phyloP scores from a whole-genome alignment of 2,113 vertebrate genomes.

The Zingel zingel region DNA sequence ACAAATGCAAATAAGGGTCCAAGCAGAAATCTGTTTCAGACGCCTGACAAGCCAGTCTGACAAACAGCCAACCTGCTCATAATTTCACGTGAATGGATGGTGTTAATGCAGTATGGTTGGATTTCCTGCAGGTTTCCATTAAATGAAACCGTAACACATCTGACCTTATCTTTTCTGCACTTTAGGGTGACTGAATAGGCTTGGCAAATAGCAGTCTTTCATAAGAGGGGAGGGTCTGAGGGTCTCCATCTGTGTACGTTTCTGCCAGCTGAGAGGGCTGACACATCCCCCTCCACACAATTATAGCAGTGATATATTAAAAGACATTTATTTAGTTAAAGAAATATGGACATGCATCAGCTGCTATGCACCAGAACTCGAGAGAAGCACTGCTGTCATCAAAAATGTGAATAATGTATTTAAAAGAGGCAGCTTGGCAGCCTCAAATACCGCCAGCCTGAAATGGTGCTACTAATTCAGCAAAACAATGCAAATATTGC shows the following conservation, averaged over 20 bases:
- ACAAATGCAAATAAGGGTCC: conserved; percentile 23
- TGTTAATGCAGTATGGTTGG: conserved; percentile 27
- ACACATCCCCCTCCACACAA: conserved; percentile 1
- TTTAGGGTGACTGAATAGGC: conserved; percentile 35
- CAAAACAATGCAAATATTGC: conserved; percentile 54
- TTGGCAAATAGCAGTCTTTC: conserved; percentile 43
- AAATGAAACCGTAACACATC: conserved; percentile 46
- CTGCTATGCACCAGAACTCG: background rate
- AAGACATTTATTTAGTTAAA: conserved; percentile 30
- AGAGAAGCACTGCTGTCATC: conserved; percentile 7
- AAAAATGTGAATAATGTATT: conserved; percentile 29
- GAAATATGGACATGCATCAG: conserved; percentile 22
- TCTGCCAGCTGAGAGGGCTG: background rate
- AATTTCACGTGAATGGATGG: conserved; percentile 22
- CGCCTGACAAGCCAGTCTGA: background rate
- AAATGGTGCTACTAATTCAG: conserved; percentile 37
- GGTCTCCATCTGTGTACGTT: conserved; percentile 28
- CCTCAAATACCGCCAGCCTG: conserved; percentile 1
- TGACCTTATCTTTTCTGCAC: conserved; percentile 54
- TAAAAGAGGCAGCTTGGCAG: background rate
- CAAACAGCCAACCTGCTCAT: background rate
- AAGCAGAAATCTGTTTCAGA: background rate
- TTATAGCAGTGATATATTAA: conserved; percentile 31
- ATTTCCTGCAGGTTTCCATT: conserved; percentile 33
- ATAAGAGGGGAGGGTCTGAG: conserved; percentile 15